Percentiles rank a stretch among this genome's conserved stretches.
Conservation (phyloP, 2,113 vertebrate genomes). For the Epinephelus moara region DNA sequence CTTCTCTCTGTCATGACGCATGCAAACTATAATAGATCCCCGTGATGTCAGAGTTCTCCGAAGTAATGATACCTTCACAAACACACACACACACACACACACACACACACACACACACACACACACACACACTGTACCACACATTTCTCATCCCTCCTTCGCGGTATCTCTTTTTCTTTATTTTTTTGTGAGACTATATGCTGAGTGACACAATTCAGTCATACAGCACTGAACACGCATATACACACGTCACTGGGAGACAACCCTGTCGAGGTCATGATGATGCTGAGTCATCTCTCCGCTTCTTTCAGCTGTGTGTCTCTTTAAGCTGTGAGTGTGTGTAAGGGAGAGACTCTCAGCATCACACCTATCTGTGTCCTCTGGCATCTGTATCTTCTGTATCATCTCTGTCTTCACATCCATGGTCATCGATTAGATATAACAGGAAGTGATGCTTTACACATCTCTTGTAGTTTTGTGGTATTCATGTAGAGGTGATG, state of each 20-base stretch:
- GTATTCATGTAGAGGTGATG: too few species aligned
- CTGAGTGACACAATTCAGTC: background rate
- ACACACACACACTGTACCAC: background rate
- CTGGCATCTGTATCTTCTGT: background rate
- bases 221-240: background rate
- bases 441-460: background rate
- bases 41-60: conserved; percentile 15
- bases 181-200: background rate
- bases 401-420: background rate
- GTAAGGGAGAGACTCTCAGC: background rate
- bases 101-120: background rate
- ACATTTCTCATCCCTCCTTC: background rate
- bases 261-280: conserved; percentile 30
- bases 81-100: background rate
- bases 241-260: conserved; percentile 11
- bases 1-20: background rate
- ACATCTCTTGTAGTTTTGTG: background rate
- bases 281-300: conserved; percentile 59
- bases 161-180: background rate
- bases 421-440: background rate
- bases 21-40: background rate
- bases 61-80: background rate
- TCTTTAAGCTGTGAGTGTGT: conserved; percentile 14
- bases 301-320: conserved; percentile 25
- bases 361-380: background rate